phyloP scores from a whole-genome alignment of 53 echinoderm and acorn worm genomes.

The Holothuria scabra region DNA sequence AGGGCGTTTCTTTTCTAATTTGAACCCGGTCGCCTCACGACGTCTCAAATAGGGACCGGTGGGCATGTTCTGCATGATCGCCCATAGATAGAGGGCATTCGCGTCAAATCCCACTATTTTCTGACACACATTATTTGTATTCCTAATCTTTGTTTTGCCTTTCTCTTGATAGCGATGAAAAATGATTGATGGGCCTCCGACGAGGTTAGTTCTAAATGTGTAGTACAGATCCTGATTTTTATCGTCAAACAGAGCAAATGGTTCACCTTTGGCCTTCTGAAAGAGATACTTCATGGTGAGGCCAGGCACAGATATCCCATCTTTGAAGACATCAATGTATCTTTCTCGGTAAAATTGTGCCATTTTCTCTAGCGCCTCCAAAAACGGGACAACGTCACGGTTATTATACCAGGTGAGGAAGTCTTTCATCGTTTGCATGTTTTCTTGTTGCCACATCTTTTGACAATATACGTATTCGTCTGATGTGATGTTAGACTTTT shows the following conservation, averaged over 20 bases:
- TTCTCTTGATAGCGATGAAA: conserved; percentile 34
- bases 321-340: conserved; percentile 50
- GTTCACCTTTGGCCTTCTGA: background rate
- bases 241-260: conserved; percentile 31
- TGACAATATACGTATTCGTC: conserved; percentile 49
- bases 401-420: conserved; percentile 57
- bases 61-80: conserved; percentile 57
- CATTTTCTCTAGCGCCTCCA: conserved; percentile 53
- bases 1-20: background rate
- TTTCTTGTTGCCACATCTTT: background rate
- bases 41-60: conserved; percentile 49
- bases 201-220: conserved; percentile 51
- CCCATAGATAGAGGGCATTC: conserved; percentile 50
- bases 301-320: conserved; percentile 6
- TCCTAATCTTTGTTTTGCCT: background rate
- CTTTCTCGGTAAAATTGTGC: conserved; percentile 8
- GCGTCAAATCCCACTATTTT: conserved; percentile 52
- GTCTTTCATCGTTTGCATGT: conserved; percentile 41
- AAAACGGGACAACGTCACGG: conserved; percentile 21
- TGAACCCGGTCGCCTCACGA: background rate
- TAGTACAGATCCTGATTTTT: conserved; percentile 51
- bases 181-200: too few relatives aligned
- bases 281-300: conserved; percentile 51
- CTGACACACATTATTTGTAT: conserved; percentile 32
- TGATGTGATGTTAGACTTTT: conserved; percentile 34